Conservation (phyloP, 2,888 invertebrate species). For the Lordiphosa fenestrarum region DNA sequence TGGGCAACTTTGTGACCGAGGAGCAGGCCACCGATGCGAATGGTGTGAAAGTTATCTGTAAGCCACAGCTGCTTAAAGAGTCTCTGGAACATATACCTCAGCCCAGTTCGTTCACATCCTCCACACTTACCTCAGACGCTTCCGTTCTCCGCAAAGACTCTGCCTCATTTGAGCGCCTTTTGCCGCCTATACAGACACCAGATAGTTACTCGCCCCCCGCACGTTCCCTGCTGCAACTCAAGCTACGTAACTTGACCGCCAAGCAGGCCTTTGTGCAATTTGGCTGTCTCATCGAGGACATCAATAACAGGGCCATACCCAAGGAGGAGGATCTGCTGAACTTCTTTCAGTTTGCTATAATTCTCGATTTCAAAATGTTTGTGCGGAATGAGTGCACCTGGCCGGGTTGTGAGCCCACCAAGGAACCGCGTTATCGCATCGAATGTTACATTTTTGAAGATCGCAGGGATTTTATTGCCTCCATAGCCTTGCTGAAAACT, state of each 20-base stretch:
- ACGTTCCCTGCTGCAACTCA: neutral
- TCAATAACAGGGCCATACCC: slow-evolving; percentile 15
- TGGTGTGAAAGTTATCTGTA: neutral
- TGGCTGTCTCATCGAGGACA: slow-evolving; percentile 3
- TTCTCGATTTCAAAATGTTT: slow-evolving; percentile 24
- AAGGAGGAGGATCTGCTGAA: slow-evolving; percentile 2
- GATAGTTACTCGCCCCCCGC: slow-evolving; percentile 14
- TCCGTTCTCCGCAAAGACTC: too few relatives aligned
- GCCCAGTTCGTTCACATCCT: neutral
- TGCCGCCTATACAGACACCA: neutral
- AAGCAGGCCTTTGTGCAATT: slow-evolving; percentile 16
- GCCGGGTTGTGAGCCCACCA: accelerated
- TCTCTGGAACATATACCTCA: neutral
- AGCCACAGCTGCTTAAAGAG: neutral
- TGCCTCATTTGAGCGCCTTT: too few relatives aligned
- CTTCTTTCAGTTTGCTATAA: slow-evolving; percentile 23
- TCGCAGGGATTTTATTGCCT: slow-evolving; percentile 15
- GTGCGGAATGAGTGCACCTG: slow-evolving; percentile 6
- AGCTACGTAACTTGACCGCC: neutral
- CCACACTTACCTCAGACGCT: too few relatives aligned
- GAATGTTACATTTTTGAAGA: slow-evolving; percentile 31
- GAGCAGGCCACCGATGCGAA: neutral
- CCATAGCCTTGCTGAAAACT: slow-evolving; percentile 3
- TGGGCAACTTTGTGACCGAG: neutral
- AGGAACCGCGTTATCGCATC: slow-evolving; percentile 12